A percentile compares a stretch with the other conserved stretches of the same genome.
Conservation (phyloP, 2,888 invertebrate genomes). For the Trichogramma evanescens region DNA sequence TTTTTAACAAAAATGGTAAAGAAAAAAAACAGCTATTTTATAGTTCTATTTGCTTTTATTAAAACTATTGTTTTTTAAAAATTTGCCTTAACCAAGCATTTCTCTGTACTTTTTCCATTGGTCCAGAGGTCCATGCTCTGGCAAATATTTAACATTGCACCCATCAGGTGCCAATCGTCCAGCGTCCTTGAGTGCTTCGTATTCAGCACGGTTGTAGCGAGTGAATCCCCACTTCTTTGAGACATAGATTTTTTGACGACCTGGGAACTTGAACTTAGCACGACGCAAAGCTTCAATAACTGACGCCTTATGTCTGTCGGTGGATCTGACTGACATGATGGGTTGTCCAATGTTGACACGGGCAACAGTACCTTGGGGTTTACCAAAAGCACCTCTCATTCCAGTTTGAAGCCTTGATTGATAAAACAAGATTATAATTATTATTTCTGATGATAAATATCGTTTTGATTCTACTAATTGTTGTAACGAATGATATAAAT, state of each 20-base stretch:
- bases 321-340: conserved; percentile 96
- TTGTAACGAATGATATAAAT: neutral
- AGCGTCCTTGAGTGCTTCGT: conserved; percentile 74
- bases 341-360: conserved; percentile 97
- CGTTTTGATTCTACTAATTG: no score
- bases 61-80: no score
- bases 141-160: conserved; percentile 88
- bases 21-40: no score
- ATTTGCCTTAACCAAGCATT: conserved; percentile 43
- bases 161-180: conserved; percentile 87
- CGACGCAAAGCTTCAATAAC: conserved; percentile 97
- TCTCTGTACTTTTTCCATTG: conserved; percentile 84
- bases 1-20: no score
- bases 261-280: conserved; percentile 99
- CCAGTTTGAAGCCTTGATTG: conserved; percentile 89
- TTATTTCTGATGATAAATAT: no score
- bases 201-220: conserved; percentile 87
- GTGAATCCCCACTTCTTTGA: conserved; percentile 99
- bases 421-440: conserved; percentile 15
- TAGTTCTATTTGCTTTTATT: no score
- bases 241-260: conserved; percentile 97
- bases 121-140: conserved; percentile 88
- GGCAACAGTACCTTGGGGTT: conserved; percentile 99
- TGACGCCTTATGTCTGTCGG: conserved; percentile 90
- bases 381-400: conserved; percentile 99